phyloP scores from a whole-genome alignment of 2,113 vertebrate genomes.

The Osmerus mordax region DNA sequence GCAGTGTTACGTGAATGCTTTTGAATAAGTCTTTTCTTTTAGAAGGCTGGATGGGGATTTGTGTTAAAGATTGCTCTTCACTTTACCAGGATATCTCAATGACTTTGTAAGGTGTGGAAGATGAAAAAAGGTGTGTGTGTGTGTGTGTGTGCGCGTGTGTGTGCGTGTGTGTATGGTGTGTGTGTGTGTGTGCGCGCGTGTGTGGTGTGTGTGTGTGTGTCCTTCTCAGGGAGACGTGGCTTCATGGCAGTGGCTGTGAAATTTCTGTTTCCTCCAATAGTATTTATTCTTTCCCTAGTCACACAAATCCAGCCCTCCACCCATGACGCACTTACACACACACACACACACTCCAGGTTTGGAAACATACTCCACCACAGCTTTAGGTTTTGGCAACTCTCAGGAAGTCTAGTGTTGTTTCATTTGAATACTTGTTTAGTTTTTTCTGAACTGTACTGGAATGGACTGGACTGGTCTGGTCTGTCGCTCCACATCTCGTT shows the following conservation, averaged over 20 bases:
- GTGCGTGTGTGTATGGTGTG: not conserved
- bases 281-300: slow-evolving; percentile 52
- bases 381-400: not conserved
- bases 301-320: slow-evolving; percentile 22
- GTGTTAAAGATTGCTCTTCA: too few relatives aligned
- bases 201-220: not conserved
- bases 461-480: too few relatives aligned
- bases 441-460: slow-evolving; percentile 35
- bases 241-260: slow-evolving; percentile 5
- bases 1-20: not conserved
- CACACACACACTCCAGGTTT: slow-evolving; percentile 26
- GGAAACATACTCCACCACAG: slow-evolving; percentile 26
- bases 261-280: slow-evolving; percentile 23
- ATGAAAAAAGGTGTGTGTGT: not conserved
- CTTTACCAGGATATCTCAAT: not conserved
- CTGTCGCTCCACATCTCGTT: not conserved
- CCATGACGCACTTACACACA: not conserved
- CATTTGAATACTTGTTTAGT: slow-evolving; percentile 41
- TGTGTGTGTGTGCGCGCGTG: not conserved
- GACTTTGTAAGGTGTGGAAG: not conserved
- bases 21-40: not conserved
- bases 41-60: not conserved
- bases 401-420: slow-evolving; percentile 20
- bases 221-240: slow-evolving; percentile 1
- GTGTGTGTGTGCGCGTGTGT: not conserved